A percentile compares a stretch with the other conserved stretches of the same genome.
phyloP scores from a whole-genome alignment of 2,888 invertebrate genomes.

The Scaptomyza cyrtandrae region DNA sequence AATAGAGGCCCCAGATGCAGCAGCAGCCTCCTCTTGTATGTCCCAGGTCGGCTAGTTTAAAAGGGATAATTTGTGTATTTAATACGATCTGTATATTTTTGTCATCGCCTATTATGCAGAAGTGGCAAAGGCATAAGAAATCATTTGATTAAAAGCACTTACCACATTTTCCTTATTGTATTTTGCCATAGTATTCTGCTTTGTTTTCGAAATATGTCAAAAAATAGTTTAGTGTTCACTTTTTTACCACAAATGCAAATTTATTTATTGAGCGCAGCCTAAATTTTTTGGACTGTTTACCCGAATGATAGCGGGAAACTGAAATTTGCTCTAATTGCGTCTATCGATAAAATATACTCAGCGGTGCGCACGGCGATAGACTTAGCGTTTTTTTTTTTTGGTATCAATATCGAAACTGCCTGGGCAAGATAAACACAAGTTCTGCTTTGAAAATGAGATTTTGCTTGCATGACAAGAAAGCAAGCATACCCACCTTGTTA shows the following conservation, averaged over 20 bases:
- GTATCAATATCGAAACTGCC: background rate
- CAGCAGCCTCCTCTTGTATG: background rate
- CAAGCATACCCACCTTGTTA: too few species aligned
- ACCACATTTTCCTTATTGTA: constrained; percentile 90
- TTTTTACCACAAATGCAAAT: background rate
- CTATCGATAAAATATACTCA: background rate
- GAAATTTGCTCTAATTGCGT: background rate
- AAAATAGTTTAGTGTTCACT: background rate
- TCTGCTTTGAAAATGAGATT: background rate
- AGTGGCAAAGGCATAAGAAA: background rate
- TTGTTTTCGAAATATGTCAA: constrained; percentile 73
- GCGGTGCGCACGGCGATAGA: background rate
- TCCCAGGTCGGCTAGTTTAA: background rate
- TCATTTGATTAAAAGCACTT: constrained; percentile 70
- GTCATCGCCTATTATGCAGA: background rate
- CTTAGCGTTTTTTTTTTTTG: background rate
- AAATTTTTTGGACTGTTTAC: background rate
- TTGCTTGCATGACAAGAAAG: background rate
- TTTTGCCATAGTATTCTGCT: constrained; percentile 86
- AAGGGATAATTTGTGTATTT: background rate
- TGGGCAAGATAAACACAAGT: too few species aligned
- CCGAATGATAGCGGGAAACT: background rate
- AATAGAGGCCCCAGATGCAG: constrained; percentile 60
- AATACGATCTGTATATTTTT: background rate
- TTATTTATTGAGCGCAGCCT: background rate